Conservation (phyloP, 2,797 vertebrate genomes). For the Sylvilagus floridanus region DNA sequence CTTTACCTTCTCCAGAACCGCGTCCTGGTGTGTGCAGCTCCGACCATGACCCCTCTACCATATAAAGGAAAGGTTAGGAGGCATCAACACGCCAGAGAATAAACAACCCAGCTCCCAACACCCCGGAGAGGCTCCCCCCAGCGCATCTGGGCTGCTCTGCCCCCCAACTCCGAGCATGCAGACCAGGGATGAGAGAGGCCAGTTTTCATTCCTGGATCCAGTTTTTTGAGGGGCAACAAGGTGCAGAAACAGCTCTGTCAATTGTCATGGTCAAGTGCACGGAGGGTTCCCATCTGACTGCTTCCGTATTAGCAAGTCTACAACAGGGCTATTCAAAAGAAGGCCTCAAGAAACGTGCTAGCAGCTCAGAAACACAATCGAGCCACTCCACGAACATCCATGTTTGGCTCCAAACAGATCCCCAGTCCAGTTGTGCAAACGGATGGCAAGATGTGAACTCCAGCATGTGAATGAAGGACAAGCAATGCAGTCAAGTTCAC, state of each 20-base stretch:
- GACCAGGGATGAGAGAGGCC: not conserved
- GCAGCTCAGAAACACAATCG: not conserved
- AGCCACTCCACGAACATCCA: not conserved
- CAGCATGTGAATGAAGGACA: not conserved
- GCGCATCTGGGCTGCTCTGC: not conserved
- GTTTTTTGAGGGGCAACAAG: not conserved
- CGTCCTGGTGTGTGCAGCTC: not conserved
- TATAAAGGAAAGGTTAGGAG: not conserved
- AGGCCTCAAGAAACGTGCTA: not conserved
- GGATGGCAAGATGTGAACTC: not conserved
- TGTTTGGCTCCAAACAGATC: not conserved
- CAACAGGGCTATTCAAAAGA: not conserved
- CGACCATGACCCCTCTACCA: not conserved
- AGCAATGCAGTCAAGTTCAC: not conserved
- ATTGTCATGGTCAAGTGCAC: not conserved
- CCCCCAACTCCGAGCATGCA: not conserved
- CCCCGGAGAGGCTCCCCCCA: too few relatives aligned
- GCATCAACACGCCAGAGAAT: not conserved
- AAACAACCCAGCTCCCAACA: accelerated
- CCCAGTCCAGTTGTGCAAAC: not conserved
- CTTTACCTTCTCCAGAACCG: not conserved
- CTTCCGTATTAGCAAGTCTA: not conserved
- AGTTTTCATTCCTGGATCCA: constrained; percentile 9
- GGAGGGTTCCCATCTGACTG: not conserved
- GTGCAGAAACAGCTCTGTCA: not conserved